Evolutionary conservation across 2,113 vertebrate genomes (phyloP), one percentile per base, ranked within the genome.

Genomic region (Otolemur garnettii): DNA sequence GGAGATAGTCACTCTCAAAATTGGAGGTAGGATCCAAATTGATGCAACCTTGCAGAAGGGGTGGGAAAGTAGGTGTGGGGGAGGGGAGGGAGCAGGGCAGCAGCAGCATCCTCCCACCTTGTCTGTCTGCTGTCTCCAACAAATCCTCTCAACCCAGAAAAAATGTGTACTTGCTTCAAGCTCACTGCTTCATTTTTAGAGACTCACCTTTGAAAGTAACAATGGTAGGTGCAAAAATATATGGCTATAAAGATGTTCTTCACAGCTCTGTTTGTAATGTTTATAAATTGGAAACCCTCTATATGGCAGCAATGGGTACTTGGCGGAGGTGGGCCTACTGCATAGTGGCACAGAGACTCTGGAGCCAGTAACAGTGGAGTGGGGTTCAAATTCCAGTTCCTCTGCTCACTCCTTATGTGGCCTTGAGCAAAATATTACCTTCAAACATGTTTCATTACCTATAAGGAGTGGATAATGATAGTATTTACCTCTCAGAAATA

Each of bases 181-280:
- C 28, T 87, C 19, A 1, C 38, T 45, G 53, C 72, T 74, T 92
- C n/a, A 5, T 82, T 90, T 85, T 91, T 94, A 93, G 77, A 86
- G 85, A 87, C 60, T 50, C 66, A 83, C 50, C 35, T 90, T 92
- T 83, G 94, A 93, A 96, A 90, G 80, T 71, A 91, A 87, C 87
- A 86, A 90, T 15, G 22, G 45, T 18, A n/a, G 64, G 15, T 93
- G 79, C 33, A 66, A 91, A 89, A 89, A 59, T 38, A 53, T 68
- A 66, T 11, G 84, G 90, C 55, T 89, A 59, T 71, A 80, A 80
- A 82, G 89, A 82, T 42, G 53, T 66, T 87, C 79, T 79, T 94
- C 55, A 53, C 50, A 88, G 55, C 60, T 93, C 79, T 60, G 55
- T 66, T 62, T 77, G 87, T 68, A 66, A 72, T 86, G 77, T 77